Evolutionary conservation across 2,113 vertebrate genomes (phyloP).

Genomic region (Nibea coibor): DNA sequence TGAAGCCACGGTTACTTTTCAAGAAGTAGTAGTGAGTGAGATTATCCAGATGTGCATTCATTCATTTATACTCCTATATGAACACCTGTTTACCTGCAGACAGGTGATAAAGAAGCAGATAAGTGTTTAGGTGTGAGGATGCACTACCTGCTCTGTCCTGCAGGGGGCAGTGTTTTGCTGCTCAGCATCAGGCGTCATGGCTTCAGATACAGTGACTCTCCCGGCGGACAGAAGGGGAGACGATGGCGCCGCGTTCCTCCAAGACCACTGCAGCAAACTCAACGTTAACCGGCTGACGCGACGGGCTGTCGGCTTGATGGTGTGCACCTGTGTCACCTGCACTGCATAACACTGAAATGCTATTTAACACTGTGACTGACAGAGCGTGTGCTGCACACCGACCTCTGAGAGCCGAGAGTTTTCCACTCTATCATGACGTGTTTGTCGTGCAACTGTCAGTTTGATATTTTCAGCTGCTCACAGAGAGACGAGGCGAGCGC

Average conservation of each 20-base stretch:
- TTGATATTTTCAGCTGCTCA: neutral
- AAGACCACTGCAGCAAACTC: neutral
- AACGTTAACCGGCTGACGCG: neutral
- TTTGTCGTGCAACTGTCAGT: conserved; percentile 7
- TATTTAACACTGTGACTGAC: conserved; percentile 31
- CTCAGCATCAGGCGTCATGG: too few species aligned
- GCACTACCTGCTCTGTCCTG: conserved; percentile 7
- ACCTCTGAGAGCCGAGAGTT: neutral
- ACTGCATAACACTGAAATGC: neutral
- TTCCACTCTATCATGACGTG: neutral
- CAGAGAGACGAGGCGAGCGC: neutral
- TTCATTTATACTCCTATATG: too few species aligned
- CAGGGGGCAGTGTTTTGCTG: conserved; percentile 55
- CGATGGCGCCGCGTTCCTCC: neutral
- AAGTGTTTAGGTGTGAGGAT: too few species aligned
- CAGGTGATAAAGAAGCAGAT: too few species aligned
- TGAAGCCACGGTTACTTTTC: too few species aligned
- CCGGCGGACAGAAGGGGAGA: conserved; percentile 4
- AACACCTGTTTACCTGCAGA: too few species aligned
- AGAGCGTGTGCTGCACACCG: conserved; percentile 16
- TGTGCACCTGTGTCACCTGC: conserved; percentile 25
- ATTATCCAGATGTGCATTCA: too few species aligned
- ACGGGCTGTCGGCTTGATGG: conserved; percentile 1
- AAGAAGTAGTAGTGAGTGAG: too few species aligned
- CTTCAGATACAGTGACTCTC: neutral